Base-by-base conservation (phyloP, 1,140 invertebrate species). In the Lethocerus indicus region DNA sequence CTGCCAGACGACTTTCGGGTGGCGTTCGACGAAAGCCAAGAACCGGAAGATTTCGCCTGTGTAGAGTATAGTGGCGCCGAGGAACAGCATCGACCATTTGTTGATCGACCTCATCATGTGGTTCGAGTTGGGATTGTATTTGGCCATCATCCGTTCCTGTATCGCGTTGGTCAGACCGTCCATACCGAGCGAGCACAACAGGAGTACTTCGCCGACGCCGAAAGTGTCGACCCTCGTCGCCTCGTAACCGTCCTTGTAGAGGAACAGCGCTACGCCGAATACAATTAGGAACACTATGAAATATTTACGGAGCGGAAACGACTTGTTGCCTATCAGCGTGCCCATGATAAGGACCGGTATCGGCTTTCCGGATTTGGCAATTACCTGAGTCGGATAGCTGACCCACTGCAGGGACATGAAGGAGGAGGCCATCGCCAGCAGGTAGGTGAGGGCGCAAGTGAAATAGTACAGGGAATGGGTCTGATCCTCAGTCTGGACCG, bases 331-430 rank as follows among this genome's bases (percentile, higher is more conserved):
- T 43, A 98, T 64, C 0, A 98, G 59, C 1, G 98, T 92, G 16
- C 94, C 93, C 12, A 98, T 71, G 24, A 99, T 71, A 86, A 99
- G 89, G 0, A 99, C 91, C 1, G 94, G 93, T 56, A 99, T 96
- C 0, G 95, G 95, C 65, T 98, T 99, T 23, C 87, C 91, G 6
- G 92, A 90, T 69, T 99, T 99, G 1, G 87, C 94, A 14, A 99
- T 77, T 37, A 97, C 93, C 73, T 95, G 92, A 3, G 94, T 97
- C 0, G 95, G 95, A 71, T 98, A 99, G 51, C 82, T 87, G 12
- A 99, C 81, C 79, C 92, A 96, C 60, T 94, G 82, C 25, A 99
- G 67, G 3, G 95, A 87, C 80, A 94, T 89, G 62, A 90, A 95
- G 49, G 88, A 94, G 47, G 84, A 83, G 0, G 98, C 76, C 95